These are phyloP conservation scores for Heliconius himera DNA, from an alignment of 1,140 invertebrate genomes.

Conservation along the genomic window DNA sequence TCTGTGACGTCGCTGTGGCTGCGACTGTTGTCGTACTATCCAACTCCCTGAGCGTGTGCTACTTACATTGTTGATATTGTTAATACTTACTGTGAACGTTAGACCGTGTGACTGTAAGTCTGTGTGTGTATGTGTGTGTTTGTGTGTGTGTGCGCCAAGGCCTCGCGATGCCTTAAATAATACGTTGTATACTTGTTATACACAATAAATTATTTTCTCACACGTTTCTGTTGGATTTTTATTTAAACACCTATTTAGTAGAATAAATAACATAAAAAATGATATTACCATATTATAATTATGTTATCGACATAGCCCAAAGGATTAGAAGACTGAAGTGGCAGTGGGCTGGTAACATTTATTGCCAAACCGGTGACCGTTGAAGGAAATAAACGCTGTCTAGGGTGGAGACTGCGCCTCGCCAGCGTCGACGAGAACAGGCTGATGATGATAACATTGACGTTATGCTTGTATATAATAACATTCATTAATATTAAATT, in stretches of 20 bases:
- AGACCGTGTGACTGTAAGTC: neutral
- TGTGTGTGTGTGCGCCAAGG: constrained; percentile 70
- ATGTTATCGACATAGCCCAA: too few relatives aligned
- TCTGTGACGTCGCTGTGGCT: neutral
- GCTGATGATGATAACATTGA: too few relatives aligned
- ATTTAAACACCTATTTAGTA: constrained; percentile 14
- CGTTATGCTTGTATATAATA: too few relatives aligned
- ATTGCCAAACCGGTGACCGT: too few relatives aligned
- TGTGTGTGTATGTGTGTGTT: constrained; percentile 82
- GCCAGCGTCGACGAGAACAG: too few relatives aligned
- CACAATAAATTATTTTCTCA: constrained; percentile 71
- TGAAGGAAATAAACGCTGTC: too few relatives aligned
- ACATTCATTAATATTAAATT: too few relatives aligned
- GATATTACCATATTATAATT: too few relatives aligned
- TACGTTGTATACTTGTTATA: constrained; percentile 43
- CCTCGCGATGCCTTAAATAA: constrained; percentile 8
- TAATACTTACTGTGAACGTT: neutral
- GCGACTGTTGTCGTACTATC: neutral
- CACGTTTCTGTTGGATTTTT: constrained; percentile 49
- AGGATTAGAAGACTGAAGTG: too few relatives aligned
- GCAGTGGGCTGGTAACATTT: too few relatives aligned
- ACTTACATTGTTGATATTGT: neutral
- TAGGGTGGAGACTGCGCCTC: too few relatives aligned
- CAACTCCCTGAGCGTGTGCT: neutral
- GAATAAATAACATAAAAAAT: too few relatives aligned